These are phyloP conservation scores for Urocitellus parryii DNA, from an alignment of 2,113 vertebrate species.

Conservation along the genomic window DNA sequence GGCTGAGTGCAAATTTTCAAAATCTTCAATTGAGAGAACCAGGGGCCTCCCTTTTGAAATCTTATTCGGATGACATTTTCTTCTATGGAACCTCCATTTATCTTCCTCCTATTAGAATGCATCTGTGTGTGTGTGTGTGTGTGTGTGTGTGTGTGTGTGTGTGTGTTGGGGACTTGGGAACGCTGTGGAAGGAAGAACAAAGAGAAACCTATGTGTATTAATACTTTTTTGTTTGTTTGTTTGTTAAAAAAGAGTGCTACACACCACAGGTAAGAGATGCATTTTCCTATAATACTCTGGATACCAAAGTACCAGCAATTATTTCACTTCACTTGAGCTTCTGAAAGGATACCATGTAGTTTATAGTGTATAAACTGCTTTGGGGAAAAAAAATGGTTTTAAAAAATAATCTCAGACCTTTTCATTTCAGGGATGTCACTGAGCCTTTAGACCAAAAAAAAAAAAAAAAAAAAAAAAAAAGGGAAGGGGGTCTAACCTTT, in stretches of 20 bases:
- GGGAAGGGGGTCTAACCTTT: neutral
- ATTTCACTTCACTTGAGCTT: constrained; percentile 6
- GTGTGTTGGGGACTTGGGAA: neutral
- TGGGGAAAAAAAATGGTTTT: constrained; percentile 37
- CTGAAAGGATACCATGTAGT: neutral
- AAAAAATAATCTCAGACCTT: constrained; percentile 33
- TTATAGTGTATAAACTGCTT: constrained; percentile 47
- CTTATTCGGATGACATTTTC: constrained; percentile 29
- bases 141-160: neutral
- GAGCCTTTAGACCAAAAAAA: neutral
- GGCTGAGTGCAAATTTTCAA: constrained; percentile 12
- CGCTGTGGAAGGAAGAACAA: constrained; percentile 10
- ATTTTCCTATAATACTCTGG: neutral
- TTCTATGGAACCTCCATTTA: neutral
- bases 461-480: neutral
- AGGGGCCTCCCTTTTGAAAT: neutral
- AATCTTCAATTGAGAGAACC: constrained; percentile 36
- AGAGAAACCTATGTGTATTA: neutral
- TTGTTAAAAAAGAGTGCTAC: neutral
- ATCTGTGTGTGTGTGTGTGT: neutral
- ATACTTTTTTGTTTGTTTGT: neutral
- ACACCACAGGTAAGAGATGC: neutral
- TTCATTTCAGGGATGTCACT: neutral
- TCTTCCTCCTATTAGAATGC: neutral
- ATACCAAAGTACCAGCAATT: neutral